Conservation (phyloP, 2,113 vertebrate species). For the Vimba vimba region DNA sequence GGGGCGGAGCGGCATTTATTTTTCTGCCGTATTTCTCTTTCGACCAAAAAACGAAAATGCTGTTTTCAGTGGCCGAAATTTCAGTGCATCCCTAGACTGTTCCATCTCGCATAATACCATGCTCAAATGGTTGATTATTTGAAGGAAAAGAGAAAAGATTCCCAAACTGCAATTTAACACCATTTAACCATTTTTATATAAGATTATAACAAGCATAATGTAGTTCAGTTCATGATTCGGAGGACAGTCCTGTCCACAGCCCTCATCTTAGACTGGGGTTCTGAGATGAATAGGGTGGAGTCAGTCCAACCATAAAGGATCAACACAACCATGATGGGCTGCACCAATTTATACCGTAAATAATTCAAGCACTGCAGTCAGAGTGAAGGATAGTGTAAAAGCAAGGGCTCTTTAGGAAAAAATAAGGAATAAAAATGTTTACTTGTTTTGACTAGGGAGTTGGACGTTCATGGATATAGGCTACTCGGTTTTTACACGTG, state of each 20-base stretch:
- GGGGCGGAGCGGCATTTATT: too few species aligned
- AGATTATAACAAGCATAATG: neutral
- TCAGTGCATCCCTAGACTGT: too few species aligned
- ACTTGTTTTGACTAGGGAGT: neutral
- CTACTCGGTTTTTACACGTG: neutral
- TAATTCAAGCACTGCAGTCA: slow-evolving; percentile 54
- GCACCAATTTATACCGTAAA: slow-evolving; percentile 53
- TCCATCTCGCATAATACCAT: neutral
- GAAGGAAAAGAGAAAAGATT: neutral
- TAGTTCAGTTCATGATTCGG: neutral
- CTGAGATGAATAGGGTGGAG: slow-evolving; percentile 14
- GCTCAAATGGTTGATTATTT: neutral
- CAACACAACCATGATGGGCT: slow-evolving; percentile 41
- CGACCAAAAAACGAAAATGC: too few species aligned
- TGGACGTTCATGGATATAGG: neutral
- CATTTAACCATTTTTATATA: neutral
- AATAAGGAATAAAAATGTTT: neutral
- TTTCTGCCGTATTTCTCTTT: too few species aligned
- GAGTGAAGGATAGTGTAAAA: slow-evolving; percentile 25
- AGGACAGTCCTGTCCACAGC: neutral
- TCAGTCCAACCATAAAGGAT: slow-evolving; percentile 36
- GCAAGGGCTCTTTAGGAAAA: neutral
- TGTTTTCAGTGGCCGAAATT: too few species aligned
- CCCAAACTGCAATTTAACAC: neutral
- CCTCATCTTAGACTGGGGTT: neutral